Base-by-base conservation (phyloP, 2,888 invertebrate species). In the Drosophila diplacantha region DNA sequence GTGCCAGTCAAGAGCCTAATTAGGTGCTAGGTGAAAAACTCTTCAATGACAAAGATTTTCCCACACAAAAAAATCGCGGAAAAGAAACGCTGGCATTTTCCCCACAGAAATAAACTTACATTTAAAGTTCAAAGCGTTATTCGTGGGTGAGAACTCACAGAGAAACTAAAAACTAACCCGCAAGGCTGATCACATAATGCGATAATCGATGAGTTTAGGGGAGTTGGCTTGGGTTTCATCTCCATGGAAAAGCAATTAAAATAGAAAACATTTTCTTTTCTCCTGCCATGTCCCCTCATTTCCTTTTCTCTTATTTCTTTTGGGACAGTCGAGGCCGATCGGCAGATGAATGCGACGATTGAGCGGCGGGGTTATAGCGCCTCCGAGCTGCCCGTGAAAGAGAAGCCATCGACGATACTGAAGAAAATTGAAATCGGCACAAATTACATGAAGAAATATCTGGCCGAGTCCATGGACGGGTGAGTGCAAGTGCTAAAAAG, bases 371-470 rank as follows among this genome's bases (percentile, higher is more conserved):
- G 87, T 55, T 87, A 88, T 39, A 87, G 86, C 65, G 71, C 84
- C 31, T 78, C 83, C 9, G 84, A 87, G 47, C 64, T 83, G 44
- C 72, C 85, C 8, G 81, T 83, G 47, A 86, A 85, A 58, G 87
- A 88, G 70, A 88, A 87, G 69, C 88, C 88, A 52, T 88, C 89
- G 38, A 84, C 87, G 14, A 74, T 89, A 63, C 75, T 89, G n/a
- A 85, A 85, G 72, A 86, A 87, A 78, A 87, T 89, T 50, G 88
- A 87, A 74, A 86, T 86, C 35, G 88, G 87, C 55, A 85, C 86
- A 11, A 85, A 81, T 62, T 87, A 85, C 56, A 85, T 88, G 80
- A 85, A 85, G 74, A 83, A 87, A 46, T 87, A 86, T 65, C 69
- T 87, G 7, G 81, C 84, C 20, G 85, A 87, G 61, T 85, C 87